These are phyloP conservation scores for Cyprinella venusta DNA, from an alignment of 2,797 vertebrate species.

Conservation along the genomic window DNA sequence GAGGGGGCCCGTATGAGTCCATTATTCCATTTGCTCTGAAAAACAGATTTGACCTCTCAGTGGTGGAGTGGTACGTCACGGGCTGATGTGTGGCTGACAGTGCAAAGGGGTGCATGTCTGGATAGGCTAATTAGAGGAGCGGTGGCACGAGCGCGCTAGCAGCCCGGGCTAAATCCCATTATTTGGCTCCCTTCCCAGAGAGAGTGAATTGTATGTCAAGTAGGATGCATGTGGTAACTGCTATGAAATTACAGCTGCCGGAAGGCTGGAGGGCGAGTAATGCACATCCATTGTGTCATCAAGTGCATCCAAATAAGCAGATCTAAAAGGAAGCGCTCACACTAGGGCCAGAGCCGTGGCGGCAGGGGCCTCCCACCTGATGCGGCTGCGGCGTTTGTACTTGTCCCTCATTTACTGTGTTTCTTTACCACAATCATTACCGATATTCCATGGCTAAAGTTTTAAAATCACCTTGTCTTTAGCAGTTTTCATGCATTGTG, in stretches of 20 bases:
- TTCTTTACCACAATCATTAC: conserved; percentile 10
- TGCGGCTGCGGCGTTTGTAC: conserved; percentile 10
- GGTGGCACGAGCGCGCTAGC: conserved; percentile 62
- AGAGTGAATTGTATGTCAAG: conserved; percentile 84
- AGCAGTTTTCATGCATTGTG: not conserved
- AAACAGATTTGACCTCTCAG: conserved; percentile 66
- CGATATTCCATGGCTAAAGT: not conserved
- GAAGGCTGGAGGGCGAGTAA: conserved; percentile 76
- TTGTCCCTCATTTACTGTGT: not conserved
- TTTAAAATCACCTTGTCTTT: not conserved
- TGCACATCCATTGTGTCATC: conserved; percentile 83
- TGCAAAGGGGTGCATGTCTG: conserved; percentile 57
- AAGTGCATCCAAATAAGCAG: conserved; percentile 86
- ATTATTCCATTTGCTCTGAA: conserved; percentile 65
- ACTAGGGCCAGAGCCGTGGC: conserved; percentile 50
- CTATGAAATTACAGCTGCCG: conserved; percentile 83
- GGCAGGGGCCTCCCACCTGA: conserved; percentile 50
- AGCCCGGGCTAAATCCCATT: conserved; percentile 81
- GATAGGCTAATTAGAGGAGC: conserved; percentile 64
- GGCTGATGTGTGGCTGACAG: conserved; percentile 63
- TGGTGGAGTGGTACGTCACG: conserved; percentile 60
- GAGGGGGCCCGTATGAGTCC: conserved; percentile 51
- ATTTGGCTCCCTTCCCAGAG: conserved; percentile 81
- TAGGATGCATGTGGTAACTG: conserved; percentile 84
- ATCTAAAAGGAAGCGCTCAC: conserved; percentile 71